A percentile compares a stretch with the other conserved stretches of the same genome.
Evolutionary conservation across 2,888 invertebrate species (phyloP).

Genomic region (Ophioninae sp.): DNA sequence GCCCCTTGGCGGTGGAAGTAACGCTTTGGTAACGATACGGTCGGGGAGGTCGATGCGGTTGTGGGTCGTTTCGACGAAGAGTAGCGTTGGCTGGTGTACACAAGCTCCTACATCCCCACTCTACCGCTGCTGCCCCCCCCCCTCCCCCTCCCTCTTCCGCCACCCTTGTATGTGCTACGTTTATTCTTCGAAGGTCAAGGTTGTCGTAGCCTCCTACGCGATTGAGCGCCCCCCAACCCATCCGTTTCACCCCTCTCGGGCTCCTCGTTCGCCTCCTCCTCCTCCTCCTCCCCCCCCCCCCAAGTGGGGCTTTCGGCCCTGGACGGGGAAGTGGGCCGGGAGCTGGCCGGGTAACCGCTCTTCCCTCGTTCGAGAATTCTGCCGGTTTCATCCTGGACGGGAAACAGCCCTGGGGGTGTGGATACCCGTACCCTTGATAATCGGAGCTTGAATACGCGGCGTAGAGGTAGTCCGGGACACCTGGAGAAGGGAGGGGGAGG

Average conservation of each 20-base stretch:
- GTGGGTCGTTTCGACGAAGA: slow-evolving; percentile 14
- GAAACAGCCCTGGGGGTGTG: slow-evolving; percentile 40
- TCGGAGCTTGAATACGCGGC: slow-evolving; percentile 2
- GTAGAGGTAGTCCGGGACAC: slow-evolving; percentile 27
- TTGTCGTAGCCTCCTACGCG: slow-evolving; percentile 65
- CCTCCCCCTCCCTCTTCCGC: background rate
- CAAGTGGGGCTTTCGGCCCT: slow-evolving; percentile 40
- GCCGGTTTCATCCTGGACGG: slow-evolving; percentile 19
- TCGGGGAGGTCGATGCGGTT: slow-evolving; percentile 32
- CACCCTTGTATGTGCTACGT: slow-evolving; percentile 61
- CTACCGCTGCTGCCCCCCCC: too few relatives aligned
- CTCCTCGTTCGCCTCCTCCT: background rate
- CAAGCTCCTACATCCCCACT: background rate
- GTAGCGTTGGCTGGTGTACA: background rate
- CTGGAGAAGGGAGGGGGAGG: slow-evolving; percentile 51
- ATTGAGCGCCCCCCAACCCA: slow-evolving; percentile 32
- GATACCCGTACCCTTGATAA: slow-evolving; percentile 1
- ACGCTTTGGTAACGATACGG: background rate
- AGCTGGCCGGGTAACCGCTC: slow-evolving; percentile 55
- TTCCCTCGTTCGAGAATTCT: slow-evolving; percentile 23
- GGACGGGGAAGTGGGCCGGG: slow-evolving; percentile 52
- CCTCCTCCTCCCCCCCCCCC: too few relatives aligned
- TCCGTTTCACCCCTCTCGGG: slow-evolving; percentile 56
- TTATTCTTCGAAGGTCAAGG: slow-evolving; percentile 79
- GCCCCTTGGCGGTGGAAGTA: background rate